Percentiles rank a stretch among this genome's conserved stretches.
Conservation (phyloP, 1,140 invertebrate genomes). For the Steinernema feltiae region DNA sequence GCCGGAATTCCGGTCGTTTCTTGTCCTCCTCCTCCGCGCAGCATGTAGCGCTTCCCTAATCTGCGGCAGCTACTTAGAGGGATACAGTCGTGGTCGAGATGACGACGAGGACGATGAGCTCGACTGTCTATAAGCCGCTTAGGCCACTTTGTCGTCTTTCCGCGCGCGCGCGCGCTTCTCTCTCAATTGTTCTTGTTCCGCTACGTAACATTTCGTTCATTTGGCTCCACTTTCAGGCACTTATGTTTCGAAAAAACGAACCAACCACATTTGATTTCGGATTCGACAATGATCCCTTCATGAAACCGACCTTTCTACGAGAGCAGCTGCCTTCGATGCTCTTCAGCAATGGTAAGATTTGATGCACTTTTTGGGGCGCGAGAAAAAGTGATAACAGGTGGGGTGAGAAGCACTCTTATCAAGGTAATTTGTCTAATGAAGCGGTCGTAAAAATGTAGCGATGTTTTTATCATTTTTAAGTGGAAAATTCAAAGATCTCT, state of each 20-base stretch:
- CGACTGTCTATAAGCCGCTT: not conserved
- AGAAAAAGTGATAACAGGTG: too few relatives aligned
- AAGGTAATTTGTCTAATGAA: too few relatives aligned
- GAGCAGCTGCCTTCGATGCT: not conserved
- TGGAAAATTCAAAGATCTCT: too few relatives aligned
- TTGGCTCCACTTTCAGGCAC: not conserved
- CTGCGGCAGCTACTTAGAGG: not conserved
- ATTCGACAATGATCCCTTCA: conserved; percentile 9
- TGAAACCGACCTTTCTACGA: not conserved
- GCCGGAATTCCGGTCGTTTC: not conserved
- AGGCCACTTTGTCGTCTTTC: not conserved
- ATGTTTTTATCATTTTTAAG: not conserved
- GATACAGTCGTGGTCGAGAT: not conserved
- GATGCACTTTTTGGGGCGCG: too few relatives aligned
- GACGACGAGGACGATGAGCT: too few relatives aligned
- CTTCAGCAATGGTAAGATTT: conserved; percentile 4
- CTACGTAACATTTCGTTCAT: not conserved
- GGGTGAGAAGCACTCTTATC: too few relatives aligned
- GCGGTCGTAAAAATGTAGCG: too few relatives aligned
- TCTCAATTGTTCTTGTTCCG: not conserved
- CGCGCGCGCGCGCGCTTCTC: not conserved
- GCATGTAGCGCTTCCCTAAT: conserved; percentile 5
- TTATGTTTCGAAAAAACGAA: conserved; percentile 1
- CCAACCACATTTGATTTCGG: not conserved
- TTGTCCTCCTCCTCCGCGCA: too few relatives aligned